Evolutionary conservation across 92 coral and sea anemone species (phyloP).

Genomic region (Epizoanthus stellaris): DNA sequence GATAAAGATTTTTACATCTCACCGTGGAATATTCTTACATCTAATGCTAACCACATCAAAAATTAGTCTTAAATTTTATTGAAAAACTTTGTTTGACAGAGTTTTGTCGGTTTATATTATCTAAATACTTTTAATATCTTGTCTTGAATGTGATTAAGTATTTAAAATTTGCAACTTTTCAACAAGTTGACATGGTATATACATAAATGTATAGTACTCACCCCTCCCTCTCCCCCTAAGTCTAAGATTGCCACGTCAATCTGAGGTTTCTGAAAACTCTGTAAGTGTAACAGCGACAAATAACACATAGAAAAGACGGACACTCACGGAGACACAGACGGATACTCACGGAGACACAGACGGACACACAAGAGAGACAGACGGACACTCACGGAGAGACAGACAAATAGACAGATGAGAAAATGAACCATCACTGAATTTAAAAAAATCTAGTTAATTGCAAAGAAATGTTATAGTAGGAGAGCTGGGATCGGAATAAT

Average conservation of each 20-base stretch:
- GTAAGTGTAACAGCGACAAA: background rate
- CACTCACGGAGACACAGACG: background rate
- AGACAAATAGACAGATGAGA: background rate
- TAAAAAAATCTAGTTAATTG: background rate
- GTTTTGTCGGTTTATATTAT: background rate
- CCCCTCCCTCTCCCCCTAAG: background rate
- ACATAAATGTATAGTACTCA: background rate
- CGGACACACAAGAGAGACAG: background rate
- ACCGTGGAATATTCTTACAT: too few species aligned
- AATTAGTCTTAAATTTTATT: slow-evolving; percentile 1
- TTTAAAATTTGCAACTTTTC: slow-evolving; percentile 9
- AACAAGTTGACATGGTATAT: background rate
- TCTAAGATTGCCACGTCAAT: background rate
- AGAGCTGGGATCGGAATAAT: background rate
- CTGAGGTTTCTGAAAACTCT: background rate
- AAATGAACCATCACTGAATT: too few species aligned
- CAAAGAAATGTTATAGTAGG: background rate
- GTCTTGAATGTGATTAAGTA: background rate
- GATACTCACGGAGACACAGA: background rate
- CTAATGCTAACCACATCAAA: background rate
- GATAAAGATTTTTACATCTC: too few species aligned
- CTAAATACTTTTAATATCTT: background rate
- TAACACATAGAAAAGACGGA: background rate
- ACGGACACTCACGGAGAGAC: background rate
- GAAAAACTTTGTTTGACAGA: slow-evolving; percentile 15